Conservation (phyloP, 2,113 vertebrate genomes). For the Ifrita kowaldi region DNA sequence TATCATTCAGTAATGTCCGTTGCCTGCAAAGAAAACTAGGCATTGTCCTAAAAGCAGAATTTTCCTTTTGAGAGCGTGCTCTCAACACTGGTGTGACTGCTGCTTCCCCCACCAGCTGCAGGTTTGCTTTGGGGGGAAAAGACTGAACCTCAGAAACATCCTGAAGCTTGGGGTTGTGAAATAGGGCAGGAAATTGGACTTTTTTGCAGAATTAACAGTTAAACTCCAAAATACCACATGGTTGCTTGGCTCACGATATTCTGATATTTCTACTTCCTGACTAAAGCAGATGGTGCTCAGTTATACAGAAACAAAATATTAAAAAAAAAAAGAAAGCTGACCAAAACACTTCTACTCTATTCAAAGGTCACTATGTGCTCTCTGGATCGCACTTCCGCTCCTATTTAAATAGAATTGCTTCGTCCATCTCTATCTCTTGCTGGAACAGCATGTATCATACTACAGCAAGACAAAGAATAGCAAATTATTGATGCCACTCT, state of each 20-base stretch:
- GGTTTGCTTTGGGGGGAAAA: neutral
- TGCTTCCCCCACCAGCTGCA: neutral
- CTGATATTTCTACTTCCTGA: conserved; percentile 47
- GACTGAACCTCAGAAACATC: neutral
- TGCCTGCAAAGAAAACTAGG: neutral
- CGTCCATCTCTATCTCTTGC: neutral
- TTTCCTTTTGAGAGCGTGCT: neutral
- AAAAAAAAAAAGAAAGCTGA: neutral
- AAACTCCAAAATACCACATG: conserved; percentile 23
- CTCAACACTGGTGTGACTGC: neutral
- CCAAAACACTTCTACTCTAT: neutral
- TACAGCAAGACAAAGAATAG: neutral
- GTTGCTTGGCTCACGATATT: neutral
- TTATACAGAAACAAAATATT: neutral
- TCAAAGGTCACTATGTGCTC: neutral
- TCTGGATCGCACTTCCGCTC: neutral
- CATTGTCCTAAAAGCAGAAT: neutral
- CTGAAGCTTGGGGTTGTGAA: neutral
- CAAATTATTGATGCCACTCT: neutral
- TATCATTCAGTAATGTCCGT: neutral
- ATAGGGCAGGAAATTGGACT: neutral
- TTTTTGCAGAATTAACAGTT: neutral
- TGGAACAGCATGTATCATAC: neutral
- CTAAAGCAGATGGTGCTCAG: conserved; percentile 41
- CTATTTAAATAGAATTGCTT: conserved; percentile 24